These are phyloP conservation scores for Chorisops tibialis DNA, from an alignment of 2,888 invertebrate species.

Conservation along the genomic window DNA sequence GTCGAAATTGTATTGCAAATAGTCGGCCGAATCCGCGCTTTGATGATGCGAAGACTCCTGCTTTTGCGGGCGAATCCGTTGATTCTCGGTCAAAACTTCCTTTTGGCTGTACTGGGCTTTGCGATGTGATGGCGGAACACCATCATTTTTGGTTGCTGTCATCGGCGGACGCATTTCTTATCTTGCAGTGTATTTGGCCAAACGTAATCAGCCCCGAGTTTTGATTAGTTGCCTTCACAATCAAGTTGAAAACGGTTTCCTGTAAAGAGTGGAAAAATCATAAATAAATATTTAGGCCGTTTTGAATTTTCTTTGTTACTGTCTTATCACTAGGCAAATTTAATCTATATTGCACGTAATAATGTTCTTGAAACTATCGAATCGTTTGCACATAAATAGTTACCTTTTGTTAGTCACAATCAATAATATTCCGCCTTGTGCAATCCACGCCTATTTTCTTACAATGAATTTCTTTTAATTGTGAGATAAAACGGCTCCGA, in stretches of 20 bases:
- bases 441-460: too few species aligned
- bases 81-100: conserved; percentile 26
- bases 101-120: conserved; percentile 25
- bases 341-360: too few species aligned
- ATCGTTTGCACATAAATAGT: too few species aligned
- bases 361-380: too few species aligned
- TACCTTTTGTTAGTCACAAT: too few species aligned
- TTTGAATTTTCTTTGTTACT: neutral
- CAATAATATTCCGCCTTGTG: too few species aligned
- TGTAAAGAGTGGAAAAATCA: neutral
- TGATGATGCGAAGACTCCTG: neutral
- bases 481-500: too few species aligned
- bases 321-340: too few species aligned
- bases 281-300: neutral
- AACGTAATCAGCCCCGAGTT: too few species aligned
- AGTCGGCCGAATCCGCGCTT: neutral
- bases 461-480: too few species aligned
- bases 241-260: neutral
- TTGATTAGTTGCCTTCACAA: too few species aligned
- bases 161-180: conserved; percentile 29
- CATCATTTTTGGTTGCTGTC: conserved; percentile 30
- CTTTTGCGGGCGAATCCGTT: neutral
- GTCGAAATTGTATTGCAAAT: neutral
- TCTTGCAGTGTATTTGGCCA: neutral
- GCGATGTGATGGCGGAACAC: conserved; percentile 21